These are phyloP conservation scores for Ceraclea dissimilis DNA, from an alignment of 2,888 invertebrate species.

Conservation along the genomic window DNA sequence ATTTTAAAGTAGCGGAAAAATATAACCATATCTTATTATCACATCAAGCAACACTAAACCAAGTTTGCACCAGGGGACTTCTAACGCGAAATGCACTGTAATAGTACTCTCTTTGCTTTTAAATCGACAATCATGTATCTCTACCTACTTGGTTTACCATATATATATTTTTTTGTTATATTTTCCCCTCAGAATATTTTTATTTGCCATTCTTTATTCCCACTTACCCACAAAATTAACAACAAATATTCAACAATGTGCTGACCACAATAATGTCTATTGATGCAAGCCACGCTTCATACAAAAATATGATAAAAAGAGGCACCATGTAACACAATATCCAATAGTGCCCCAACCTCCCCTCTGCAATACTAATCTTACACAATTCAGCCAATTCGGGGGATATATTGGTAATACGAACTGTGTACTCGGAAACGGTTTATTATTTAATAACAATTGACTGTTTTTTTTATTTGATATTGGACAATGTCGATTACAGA, in stretches of 20 bases:
- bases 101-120: no score
- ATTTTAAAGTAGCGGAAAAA: no score
- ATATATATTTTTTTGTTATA: no score
- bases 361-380: slow-evolving; percentile 7
- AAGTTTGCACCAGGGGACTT: no score
- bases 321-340: background rate
- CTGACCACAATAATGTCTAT: slow-evolving; percentile 1
- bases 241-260: background rate
- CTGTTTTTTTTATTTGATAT: slow-evolving; percentile 8
- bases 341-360: background rate
- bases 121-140: no score
- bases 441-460: slow-evolving; percentile 23
- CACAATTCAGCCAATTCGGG: slow-evolving; percentile 16
- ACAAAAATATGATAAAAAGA: slow-evolving; percentile 1
- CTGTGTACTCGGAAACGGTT: slow-evolving; percentile 22
- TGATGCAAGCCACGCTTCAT: background rate
- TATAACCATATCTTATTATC: no score
- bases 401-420: slow-evolving; percentile 20
- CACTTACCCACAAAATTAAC: slow-evolving; percentile 2
- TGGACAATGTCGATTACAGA: slow-evolving; percentile 15
- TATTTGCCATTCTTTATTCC: background rate
- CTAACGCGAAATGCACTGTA: no score
- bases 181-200: background rate
- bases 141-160: no score
- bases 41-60: no score